These are phyloP conservation scores for Spicauda simplicius DNA, from an alignment of 2,888 invertebrate species.

Conservation along the genomic window DNA sequence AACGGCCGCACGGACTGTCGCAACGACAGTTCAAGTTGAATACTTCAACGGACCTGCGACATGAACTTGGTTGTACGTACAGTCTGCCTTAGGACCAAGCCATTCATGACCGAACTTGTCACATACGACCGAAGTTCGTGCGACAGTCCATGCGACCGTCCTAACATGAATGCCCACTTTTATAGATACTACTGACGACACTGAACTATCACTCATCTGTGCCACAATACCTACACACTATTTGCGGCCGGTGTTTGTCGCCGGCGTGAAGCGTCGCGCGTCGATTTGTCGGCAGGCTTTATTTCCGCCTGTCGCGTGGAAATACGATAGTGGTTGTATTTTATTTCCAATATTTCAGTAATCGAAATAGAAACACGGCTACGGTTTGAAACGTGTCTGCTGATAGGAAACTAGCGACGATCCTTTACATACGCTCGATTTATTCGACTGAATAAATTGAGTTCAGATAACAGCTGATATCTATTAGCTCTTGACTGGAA, in stretches of 20 bases:
- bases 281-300: constrained; percentile 71
- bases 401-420: constrained; percentile 21
- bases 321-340: constrained; percentile 76
- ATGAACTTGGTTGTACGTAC: too few relatives aligned
- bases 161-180: too few relatives aligned
- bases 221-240: constrained; percentile 14
- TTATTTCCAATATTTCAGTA: constrained; percentile 67
- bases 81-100: too few relatives aligned
- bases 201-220: neutral
- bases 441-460: constrained; percentile 10
- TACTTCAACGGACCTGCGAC: too few relatives aligned
- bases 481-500: neutral
- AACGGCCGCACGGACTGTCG: too few relatives aligned
- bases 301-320: constrained; percentile 80
- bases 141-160: too few relatives aligned
- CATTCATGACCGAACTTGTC: too few relatives aligned
- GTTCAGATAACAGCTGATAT: neutral
- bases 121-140: too few relatives aligned
- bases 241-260: constrained; percentile 40
- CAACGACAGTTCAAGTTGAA: too few relatives aligned
- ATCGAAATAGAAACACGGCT: constrained; percentile 69
- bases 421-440: constrained; percentile 24
- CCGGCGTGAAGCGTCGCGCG: constrained; percentile 42
- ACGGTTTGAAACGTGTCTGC: constrained; percentile 37
- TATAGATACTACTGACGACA: too few relatives aligned